Evolutionary conservation across 2,113 vertebrate species (phyloP).

Genomic region (Salvator merianae): DNA sequence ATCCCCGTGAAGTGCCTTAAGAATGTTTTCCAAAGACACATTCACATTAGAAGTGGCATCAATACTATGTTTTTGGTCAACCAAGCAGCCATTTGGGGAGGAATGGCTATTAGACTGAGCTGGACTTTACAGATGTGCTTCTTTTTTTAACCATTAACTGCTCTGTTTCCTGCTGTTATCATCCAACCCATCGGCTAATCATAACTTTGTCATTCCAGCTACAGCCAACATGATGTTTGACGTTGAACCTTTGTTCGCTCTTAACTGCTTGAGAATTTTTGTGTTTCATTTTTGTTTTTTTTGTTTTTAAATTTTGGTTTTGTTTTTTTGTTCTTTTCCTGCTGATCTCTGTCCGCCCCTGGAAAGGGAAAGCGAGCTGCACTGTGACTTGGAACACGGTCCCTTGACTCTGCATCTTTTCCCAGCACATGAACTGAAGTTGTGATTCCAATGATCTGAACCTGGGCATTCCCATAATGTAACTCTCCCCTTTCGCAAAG

Average conservation of each 20-base stretch:
- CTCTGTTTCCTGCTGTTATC: slow-evolving; percentile 51
- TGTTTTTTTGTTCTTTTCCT: slow-evolving; percentile 67
- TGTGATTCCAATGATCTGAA: slow-evolving; percentile 49
- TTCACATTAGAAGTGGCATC: background rate
- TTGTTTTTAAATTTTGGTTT: no score
- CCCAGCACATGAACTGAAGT: slow-evolving; percentile 54
- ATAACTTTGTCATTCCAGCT: slow-evolving; percentile 69
- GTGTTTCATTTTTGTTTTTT: slow-evolving; percentile 34
- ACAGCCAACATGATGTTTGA: slow-evolving; percentile 68
- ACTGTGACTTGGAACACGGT: slow-evolving; percentile 57
- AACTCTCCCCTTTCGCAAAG: slow-evolving; percentile 28
- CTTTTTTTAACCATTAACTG: slow-evolving; percentile 39
- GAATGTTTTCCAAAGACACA: background rate
- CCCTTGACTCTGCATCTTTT: slow-evolving; percentile 58
- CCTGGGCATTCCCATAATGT: slow-evolving; percentile 49
- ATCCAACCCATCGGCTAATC: slow-evolving; percentile 60
- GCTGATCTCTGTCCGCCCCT: slow-evolving; percentile 72
- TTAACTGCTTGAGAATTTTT: slow-evolving; percentile 66
- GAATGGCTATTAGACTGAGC: background rate
- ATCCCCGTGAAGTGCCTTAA: background rate
- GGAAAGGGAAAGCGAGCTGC: slow-evolving; percentile 69
- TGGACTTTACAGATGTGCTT: background rate
- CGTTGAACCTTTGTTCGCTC: slow-evolving; percentile 69
- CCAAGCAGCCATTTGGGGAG: background rate
- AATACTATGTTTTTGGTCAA: rapidly evolving